phyloP scores from a whole-genome alignment of 2,888 invertebrate species.

The Clivina fossor region DNA sequence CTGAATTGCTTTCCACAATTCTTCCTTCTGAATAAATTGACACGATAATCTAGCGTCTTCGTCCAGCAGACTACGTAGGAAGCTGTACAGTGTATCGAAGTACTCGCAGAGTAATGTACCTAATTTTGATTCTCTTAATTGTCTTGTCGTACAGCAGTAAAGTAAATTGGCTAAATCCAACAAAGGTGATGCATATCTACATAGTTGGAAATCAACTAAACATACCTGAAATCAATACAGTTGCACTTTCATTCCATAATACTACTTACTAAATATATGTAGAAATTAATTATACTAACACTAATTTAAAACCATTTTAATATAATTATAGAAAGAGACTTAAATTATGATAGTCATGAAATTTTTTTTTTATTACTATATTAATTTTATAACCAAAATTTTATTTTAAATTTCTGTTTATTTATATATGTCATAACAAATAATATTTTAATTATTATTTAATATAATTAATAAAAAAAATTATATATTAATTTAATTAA shows the following conservation, averaged over 20 bases:
- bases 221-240: slow-evolving; percentile 57
- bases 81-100: slow-evolving; percentile 59
- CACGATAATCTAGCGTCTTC: slow-evolving; percentile 48
- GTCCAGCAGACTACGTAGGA: slow-evolving; percentile 57
- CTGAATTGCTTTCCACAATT: slow-evolving; percentile 49
- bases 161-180: slow-evolving; percentile 67
- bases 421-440: no score
- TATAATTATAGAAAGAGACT: no score
- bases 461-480: no score
- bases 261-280: not conserved
- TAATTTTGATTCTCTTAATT: slow-evolving; percentile 62
- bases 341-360: no score
- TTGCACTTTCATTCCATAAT: no score
- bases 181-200: slow-evolving; percentile 69
- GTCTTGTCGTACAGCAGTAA: slow-evolving; percentile 66
- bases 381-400: not conserved
- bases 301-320: not conserved
- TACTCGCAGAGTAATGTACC: slow-evolving; percentile 62
- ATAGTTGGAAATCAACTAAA: slow-evolving; percentile 71
- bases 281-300: not conserved
- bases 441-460: no score
- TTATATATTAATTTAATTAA: no score
- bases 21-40: slow-evolving; percentile 29
- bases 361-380: no score
- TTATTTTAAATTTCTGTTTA: not conserved